Evolutionary conservation across 2,113 vertebrate genomes (phyloP), one percentile per base, ranked within the genome.

Genomic region (Chiloscyllium plagiosum): DNA sequence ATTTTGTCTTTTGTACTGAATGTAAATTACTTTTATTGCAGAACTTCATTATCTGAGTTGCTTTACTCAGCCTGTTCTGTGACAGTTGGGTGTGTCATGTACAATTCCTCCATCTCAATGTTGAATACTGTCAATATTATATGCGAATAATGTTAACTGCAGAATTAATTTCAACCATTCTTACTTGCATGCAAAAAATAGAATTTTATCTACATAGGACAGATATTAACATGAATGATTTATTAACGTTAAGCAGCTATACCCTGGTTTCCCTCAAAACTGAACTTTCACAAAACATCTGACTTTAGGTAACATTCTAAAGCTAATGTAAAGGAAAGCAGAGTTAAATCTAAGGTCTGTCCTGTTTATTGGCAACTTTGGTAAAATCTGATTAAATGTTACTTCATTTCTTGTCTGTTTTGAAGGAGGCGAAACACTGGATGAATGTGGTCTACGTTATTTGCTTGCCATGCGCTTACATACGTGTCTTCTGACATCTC

Each of bases 391-490:
- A 89, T 52, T 65, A 37, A 83, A 83, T 90, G 4, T 90, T 90
- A n/a, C 22, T 56, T 89, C 24, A 33, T 90, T 94, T 96, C 96
- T 94, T 96, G 96, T 96, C 1, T 96, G 0, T 96, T 96, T 96
- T 96, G 22, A 97, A 99, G 99, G 99, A 96, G 98, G 98, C 47
- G 99, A 99, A 47, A 99, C 99, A 19, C 97, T 99, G 76, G 99
- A 99, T 96, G 99, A 99, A 95, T 99, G 99, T 97, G 99, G 99
- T 29, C 97, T 99, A 95, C 97, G 99, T 76, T 99, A 99, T 96
- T 96, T 99, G 96, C 96, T 99, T 97, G 99, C 99, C n/a, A 99
- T 99, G 99, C 98, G 99, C 92, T 97, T 99, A 96, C 99, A 99
- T 96, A 99, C 98, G 10, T 99, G 99, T 97, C 98, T 99, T 96